Evolutionary conservation across 2,888 invertebrate species (phyloP), one percentile per base, ranked within the genome.

Genomic region (Cephus sareptanus): DNA sequence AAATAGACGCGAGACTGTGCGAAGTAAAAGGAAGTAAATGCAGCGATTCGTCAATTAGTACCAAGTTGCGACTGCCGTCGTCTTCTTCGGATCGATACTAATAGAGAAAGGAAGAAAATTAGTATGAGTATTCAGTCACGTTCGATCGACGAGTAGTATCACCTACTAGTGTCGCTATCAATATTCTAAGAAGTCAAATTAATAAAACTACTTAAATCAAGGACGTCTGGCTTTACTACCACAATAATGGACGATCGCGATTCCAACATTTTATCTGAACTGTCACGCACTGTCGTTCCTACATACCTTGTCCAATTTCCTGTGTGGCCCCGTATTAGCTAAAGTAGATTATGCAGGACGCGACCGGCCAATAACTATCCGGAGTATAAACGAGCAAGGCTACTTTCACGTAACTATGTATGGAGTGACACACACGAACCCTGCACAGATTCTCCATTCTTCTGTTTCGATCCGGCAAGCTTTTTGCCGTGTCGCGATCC

Each of bases 321-420:
- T 71, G 71, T 9, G 31, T 30, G 71, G 12, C 34, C 71, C 13
- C 71, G 71, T 11, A 71, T 34, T 33, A 12, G 30, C 71, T 71
- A 31, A 11, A 13, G 71, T 9, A 33, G 71, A 33, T 71, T 71
- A 71, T 71, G 71, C 71, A 71, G 71, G 33, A 71, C 71, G 71
- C 71, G 71, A 71, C 3, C 11, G 31, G 31, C 31, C 71, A 71
- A 31, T 31, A 71, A 71, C 71, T 71, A 71, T 71, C 31, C 30
- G 12, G 71, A 23, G 71, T 34, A 70, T 73, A 81, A 75, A 33
- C 70, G 80, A 77, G 79, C 85, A 82, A 84, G 82, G 83, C 82
- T 80, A 81, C 85, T 85, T 85, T 85, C 85, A 84, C 84, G 81
- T 81, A 79, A 82, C 78, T 81, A 76, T 73, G 69, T 73, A 34